Percentiles rank a stretch among this genome's conserved stretches.
Evolutionary conservation across 2,797 vertebrate genomes (phyloP).

Genomic region (Vireo griseus): DNA sequence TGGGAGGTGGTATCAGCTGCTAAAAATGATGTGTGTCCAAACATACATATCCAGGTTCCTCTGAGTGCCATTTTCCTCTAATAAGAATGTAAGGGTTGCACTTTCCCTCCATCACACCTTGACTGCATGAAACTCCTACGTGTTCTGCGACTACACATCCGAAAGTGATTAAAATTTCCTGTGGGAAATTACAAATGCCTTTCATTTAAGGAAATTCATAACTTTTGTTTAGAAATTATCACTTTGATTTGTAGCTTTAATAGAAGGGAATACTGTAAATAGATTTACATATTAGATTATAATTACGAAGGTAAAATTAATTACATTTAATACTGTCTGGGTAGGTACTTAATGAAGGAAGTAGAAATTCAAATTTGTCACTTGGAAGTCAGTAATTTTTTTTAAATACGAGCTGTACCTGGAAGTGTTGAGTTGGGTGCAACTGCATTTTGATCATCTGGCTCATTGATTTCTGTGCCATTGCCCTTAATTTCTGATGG

Average conservation of each 20-base stretch:
- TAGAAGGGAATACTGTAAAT: slow-evolving; percentile 40
- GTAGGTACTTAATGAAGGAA: slow-evolving; percentile 49
- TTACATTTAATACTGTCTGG: slow-evolving; percentile 30
- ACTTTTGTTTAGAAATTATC: slow-evolving; percentile 48
- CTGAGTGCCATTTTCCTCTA: not conserved
- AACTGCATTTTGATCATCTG: not conserved
- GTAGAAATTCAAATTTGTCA: slow-evolving; percentile 45
- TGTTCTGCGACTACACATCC: not conserved
- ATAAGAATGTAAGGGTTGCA: not conserved
- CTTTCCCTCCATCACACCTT: not conserved
- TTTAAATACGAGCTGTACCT: not conserved
- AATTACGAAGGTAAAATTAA: slow-evolving; percentile 56
- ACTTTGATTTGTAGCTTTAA: slow-evolving; percentile 53
- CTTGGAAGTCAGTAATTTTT: not conserved
- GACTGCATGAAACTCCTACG: not conserved
- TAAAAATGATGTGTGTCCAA: not conserved
- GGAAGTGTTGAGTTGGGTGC: not conserved
- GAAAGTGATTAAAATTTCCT: slow-evolving; percentile 34
- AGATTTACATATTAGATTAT: slow-evolving; percentile 62
- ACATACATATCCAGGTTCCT: not conserved
- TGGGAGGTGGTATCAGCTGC: not conserved
- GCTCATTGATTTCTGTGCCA: not conserved
- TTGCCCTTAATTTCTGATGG: not conserved
- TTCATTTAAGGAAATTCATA: slow-evolving; percentile 30
- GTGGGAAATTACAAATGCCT: slow-evolving; percentile 26